These are phyloP conservation scores for Oligia strigilis DNA, from an alignment of 2,888 invertebrate genomes.

Conservation along the genomic window DNA sequence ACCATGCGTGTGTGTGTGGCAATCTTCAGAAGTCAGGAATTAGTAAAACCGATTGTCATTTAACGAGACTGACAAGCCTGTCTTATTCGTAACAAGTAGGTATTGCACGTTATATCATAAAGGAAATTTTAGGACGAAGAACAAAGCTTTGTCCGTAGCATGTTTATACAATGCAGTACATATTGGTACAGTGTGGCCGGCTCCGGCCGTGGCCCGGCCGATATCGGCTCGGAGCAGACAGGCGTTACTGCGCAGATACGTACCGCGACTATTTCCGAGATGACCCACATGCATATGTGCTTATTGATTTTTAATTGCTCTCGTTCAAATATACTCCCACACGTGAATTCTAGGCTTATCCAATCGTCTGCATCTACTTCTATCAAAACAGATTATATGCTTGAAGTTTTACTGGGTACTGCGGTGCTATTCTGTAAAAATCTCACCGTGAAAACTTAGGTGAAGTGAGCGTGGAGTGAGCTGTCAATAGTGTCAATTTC, in stretches of 20 bases:
- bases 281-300: constrained; percentile 64
- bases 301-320: constrained; percentile 68
- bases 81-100: not conserved
- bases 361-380: constrained; percentile 7
- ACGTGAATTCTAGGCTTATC: constrained; percentile 19
- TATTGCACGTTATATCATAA: not conserved
- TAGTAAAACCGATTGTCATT: not conserved
- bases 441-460: too few species aligned
- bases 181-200: constrained; percentile 30
- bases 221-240: constrained; percentile 51
- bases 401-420: constrained; percentile 22
- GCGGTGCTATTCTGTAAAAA: too few species aligned
- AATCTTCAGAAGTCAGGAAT: not conserved
- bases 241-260: constrained; percentile 64
- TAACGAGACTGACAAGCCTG: not conserved
- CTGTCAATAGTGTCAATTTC: too few species aligned
- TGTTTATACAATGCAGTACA: constrained; percentile 37
- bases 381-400: constrained; percentile 21
- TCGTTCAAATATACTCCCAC: constrained; percentile 46
- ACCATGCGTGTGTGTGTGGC: not conserved
- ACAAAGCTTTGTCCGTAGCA: constrained; percentile 25
- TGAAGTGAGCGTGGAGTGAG: too few species aligned
- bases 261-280: constrained; percentile 62
- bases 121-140: constrained; percentile 25
- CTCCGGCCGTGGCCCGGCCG: constrained; percentile 47